Percentiles rank a stretch among this genome's conserved stretches.
phyloP scores from a whole-genome alignment of 1,140 invertebrate genomes.

The Elysia chlorotica region DNA sequence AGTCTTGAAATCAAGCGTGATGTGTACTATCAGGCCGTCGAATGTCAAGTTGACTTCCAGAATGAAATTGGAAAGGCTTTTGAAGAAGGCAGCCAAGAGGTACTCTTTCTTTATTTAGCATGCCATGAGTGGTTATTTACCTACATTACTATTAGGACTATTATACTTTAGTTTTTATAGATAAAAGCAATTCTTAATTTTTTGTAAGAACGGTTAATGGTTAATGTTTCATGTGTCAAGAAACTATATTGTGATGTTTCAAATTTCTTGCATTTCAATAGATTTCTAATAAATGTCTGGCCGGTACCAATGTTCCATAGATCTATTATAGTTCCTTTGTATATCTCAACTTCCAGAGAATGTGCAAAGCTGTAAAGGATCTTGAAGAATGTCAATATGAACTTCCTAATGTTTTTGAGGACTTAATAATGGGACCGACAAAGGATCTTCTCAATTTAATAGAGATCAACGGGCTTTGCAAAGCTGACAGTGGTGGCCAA shows the following conservation, averaged over 20 bases:
- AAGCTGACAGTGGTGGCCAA: too few species aligned
- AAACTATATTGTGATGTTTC: too few species aligned
- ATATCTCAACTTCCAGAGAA: too few species aligned
- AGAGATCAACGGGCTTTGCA: too few species aligned
- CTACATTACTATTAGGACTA: too few species aligned
- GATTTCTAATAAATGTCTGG: too few species aligned
- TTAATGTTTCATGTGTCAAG: neutral
- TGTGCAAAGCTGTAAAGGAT: neutral
- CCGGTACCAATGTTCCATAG: too few species aligned
- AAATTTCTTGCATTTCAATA: too few species aligned
- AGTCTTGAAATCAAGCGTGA: neutral
- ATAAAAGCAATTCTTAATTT: too few species aligned
- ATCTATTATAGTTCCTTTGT: too few species aligned
- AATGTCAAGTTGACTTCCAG: neutral
- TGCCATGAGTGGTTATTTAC: neutral
- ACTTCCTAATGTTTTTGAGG: neutral
- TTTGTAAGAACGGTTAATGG: neutral
- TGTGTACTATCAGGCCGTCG: neutral
- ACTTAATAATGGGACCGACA: neutral
- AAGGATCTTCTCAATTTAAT: neutral
- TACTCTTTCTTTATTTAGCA: neutral
- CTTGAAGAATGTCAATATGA: neutral
- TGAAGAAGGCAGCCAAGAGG: neutral
- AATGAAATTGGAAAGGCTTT: neutral
- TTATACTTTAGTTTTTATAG: too few species aligned